Base-by-base conservation (phyloP, 2,113 vertebrate species). In the Leptocoma aspasia region DNA sequence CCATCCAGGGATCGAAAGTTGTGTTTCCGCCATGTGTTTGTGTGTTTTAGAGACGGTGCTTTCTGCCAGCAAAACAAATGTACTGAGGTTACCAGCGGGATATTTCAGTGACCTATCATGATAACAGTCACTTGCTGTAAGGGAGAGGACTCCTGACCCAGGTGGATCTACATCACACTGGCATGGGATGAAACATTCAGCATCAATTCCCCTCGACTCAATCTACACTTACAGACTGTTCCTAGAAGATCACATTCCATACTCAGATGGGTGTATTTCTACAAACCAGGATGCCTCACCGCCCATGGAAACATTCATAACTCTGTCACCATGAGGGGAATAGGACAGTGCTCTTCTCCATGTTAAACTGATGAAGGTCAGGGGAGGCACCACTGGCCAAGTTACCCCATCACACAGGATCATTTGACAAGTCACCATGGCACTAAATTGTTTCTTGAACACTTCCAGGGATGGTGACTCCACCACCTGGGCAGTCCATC, bases 1-100 rank as follows among this genome's bases (percentile, higher is more conserved):
- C 98, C 98, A 70, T 99, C 99, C 94, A 99, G 97, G 50, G 99
- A 99, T 96, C 98, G 98, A 95, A 98, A 99, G 95, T 98, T 98
- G 93, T 99, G 98, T 96, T 99, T 99, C 94, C 95, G 98, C 98
- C 99, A 99, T n/a, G 94, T 93, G 94, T 97, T 98, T 97, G 98
- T 98, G 53, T 99, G 98, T 94, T 98, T 99, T 94, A 98, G 94
- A 92, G 98, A 95, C 14, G 89, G 96, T 90, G 90, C 96, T 97
- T 98, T 99, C 98, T 98, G 97, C 47, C 68, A 93, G 75, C 59
- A 92, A 94, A 95, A 97, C 15, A 92, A 86, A 91, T 71, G 52
- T 45, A 81, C 59, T 81, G 35, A 78, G 84, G 63, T 35, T 53
- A 84, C 71, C 59, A 75, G 10, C 4, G 52, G n/a, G 53, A 28